A percentile compares a stretch with the other conserved stretches of the same genome.
Conservation (phyloP, 1,140 invertebrate species). For the Apis laboriosa region DNA sequence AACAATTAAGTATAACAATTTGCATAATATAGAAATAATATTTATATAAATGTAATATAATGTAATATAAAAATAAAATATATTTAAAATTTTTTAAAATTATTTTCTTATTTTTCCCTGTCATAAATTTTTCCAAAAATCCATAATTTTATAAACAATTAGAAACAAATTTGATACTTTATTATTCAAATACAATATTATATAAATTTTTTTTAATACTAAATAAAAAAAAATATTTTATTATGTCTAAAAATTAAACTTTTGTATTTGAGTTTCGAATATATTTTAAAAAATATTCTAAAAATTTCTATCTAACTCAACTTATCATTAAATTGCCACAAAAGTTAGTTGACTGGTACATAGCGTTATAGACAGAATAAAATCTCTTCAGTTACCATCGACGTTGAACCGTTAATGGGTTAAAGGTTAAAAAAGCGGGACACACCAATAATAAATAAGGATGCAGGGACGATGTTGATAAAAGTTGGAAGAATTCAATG, state of each 20-base stretch:
- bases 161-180: too few species aligned
- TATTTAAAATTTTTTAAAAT: neutral
- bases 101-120: neutral
- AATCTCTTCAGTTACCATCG: slow-evolving; percentile 23
- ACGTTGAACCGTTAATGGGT: slow-evolving; percentile 27
- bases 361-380: neutral
- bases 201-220: neutral
- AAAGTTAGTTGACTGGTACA: slow-evolving; percentile 9
- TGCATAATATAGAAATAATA: too few species aligned
- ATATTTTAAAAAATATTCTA: neutral
- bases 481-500: slow-evolving; percentile 11
- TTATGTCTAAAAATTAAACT: neutral
- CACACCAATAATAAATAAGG: slow-evolving; percentile 20
- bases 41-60: too few species aligned
- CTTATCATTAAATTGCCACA: neutral
- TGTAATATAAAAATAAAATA: neutral
- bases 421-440: slow-evolving; percentile 34
- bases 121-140: neutral
- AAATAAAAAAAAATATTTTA: neutral
- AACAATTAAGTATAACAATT: too few species aligned
- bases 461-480: slow-evolving; percentile 6
- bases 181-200: too few species aligned
- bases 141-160: neutral
- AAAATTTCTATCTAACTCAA: neutral
- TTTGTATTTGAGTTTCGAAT: neutral